Percentiles rank a stretch among this genome's conserved stretches.
phyloP scores from a whole-genome alignment of 2,113 vertebrate genomes.

The Tupaia chinensis region DNA sequence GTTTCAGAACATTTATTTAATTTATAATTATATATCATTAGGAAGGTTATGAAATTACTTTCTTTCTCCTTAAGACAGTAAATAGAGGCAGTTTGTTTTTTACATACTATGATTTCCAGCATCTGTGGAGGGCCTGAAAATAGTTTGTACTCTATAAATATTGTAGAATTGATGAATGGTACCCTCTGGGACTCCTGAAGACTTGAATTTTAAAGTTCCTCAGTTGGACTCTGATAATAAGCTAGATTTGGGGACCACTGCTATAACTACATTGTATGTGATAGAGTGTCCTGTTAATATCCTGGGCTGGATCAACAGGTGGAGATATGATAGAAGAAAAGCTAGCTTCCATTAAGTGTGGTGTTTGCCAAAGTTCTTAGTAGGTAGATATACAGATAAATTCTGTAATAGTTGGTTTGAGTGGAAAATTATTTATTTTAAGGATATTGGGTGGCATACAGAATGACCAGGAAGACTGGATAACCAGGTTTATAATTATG shows the following conservation, averaged over 20 bases:
- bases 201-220: not conserved
- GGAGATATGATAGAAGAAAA: not conserved
- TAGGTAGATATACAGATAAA: not conserved
- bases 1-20: not conserved
- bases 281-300: not conserved
- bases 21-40: constrained; percentile 10
- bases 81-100: not conserved
- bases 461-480: not conserved
- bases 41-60: constrained; percentile 24
- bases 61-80: not conserved
- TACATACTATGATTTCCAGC: not conserved
- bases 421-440: not conserved
- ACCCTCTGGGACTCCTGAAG: not conserved
- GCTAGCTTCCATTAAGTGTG: not conserved
- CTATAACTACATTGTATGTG: not conserved
- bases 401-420: not conserved
- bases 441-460: not conserved
- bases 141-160: not conserved
- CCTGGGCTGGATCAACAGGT: not conserved
- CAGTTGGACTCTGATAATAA: not conserved
- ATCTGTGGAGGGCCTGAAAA: not conserved
- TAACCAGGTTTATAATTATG: not conserved
- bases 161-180: not conserved
- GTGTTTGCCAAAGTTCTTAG: not conserved
- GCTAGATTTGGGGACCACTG: not conserved